Base-by-base conservation (phyloP, 1,140 invertebrate species). In the Penaeus japonicus region DNA sequence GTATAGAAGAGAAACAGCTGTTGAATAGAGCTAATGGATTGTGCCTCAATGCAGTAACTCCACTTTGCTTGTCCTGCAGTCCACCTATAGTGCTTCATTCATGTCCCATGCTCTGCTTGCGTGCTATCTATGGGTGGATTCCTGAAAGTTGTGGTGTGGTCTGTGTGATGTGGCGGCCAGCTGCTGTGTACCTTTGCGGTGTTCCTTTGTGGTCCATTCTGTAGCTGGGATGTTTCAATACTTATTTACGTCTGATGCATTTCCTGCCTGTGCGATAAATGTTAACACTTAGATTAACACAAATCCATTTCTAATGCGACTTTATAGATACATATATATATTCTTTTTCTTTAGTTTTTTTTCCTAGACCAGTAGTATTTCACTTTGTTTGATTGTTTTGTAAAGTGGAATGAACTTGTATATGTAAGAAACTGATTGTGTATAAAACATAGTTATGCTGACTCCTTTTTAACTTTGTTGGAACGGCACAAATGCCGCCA, bases 101-200 rank as follows among this genome's bases (percentile, higher is more conserved):
- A 79, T 88, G 87, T 59, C 62, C 65, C 81, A 54, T 78, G 81
- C 70, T 82, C 80, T 88, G 87, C 87, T 88, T 88, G 87, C 83
- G 87, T 88, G 87, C 87, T 88, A 75, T 88, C 80, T 84, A 65
- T 88, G 87, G 87, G 87, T 88, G 80, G 83, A 82, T 83, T 87
- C 86, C 87, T 88, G 55, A 78, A 87, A 88, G 87, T 84, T 88
- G 87, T 88, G 87, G 87, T 84, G 87, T 81, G 87, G 87, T 88
- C 85, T 55, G 87, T 88, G 87, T 88, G 87, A 57, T 83, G 87
- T 88, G 87, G 87, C 81, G 87, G 85, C 79, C 54, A n/a, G 47
- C 55, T 82, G 86, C 65, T 87, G 86, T 75, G 53, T 27, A 27
- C 70, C 62, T 57, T 57, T 32, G 65, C 83, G 39, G 39, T 84